Evolutionary conservation across 2,888 invertebrate species (phyloP).

Genomic region (Cacoxenus indagator): DNA sequence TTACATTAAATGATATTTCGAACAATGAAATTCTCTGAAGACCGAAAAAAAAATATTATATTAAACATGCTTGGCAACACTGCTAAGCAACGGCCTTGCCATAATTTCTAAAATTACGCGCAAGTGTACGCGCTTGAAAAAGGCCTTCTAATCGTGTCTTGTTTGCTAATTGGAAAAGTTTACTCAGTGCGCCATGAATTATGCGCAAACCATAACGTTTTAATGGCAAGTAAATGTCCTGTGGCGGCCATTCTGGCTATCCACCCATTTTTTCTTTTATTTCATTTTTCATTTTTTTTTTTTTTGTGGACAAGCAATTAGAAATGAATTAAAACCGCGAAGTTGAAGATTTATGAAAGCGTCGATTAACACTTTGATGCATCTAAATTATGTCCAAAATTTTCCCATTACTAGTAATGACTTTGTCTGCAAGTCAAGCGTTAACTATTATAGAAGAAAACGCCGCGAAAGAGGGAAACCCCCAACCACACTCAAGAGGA

Average conservation of each 20-base stretch:
- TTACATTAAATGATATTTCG: slow-evolving; percentile 7
- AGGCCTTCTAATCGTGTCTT: background rate
- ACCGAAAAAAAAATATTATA: background rate
- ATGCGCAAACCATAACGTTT: background rate
- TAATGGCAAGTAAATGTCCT: slow-evolving; percentile 10
- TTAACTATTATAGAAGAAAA: too few relatives aligned
- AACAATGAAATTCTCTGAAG: background rate
- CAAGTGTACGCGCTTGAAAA: background rate
- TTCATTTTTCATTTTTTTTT: too few relatives aligned
- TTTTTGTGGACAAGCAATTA: background rate
- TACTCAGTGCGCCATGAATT: background rate
- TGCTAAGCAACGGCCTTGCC: too few relatives aligned
- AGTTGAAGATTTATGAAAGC: slow-evolving; percentile 1
- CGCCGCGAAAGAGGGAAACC: too few relatives aligned
- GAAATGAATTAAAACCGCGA: background rate
- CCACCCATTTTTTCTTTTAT: background rate
- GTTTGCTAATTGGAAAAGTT: background rate
- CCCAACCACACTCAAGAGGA: too few relatives aligned
- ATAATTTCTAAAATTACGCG: background rate
- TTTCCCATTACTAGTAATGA: background rate
- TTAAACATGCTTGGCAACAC: background rate
- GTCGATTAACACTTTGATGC: slow-evolving; percentile 14
- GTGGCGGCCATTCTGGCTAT: background rate
- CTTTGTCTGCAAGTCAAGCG: background rate
- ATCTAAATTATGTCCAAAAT: slow-evolving; percentile 5